phyloP scores from a whole-genome alignment of 2,888 invertebrate species.

The Muschampia staudingeri region DNA sequence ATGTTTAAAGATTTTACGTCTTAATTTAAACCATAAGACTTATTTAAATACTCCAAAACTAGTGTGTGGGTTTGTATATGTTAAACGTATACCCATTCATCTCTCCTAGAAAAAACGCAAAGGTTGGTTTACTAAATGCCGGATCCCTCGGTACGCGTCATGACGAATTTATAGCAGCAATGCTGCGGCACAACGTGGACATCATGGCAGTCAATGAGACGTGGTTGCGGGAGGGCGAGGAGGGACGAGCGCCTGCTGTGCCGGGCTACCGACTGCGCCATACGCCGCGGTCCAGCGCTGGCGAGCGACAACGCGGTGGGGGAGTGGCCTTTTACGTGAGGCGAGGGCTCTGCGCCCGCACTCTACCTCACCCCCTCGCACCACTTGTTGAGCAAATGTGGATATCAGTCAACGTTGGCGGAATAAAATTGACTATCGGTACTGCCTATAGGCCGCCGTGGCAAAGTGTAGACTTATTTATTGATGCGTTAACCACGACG shows the following conservation, averaged over 20 bases:
- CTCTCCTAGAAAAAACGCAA: neutral
- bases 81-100: neutral
- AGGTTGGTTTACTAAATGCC: conserved; percentile 17
- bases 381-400: conserved; percentile 22
- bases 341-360: neutral
- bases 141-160: conserved; percentile 26
- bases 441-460: conserved; percentile 30
- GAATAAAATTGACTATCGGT: conserved; percentile 14
- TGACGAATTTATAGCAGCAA: conserved; percentile 20
- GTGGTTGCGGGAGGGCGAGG: conserved; percentile 23
- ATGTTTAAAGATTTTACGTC: too few species aligned
- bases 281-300: neutral
- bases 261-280: conserved; percentile 24
- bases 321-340: conserved; percentile 3
- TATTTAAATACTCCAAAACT: neutral
- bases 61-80: neutral
- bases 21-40: neutral
- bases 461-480: conserved; percentile 10
- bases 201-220: conserved; percentile 19
- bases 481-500: conserved; percentile 11
- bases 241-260: conserved; percentile 18
- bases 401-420: neutral
- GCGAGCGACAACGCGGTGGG: neutral
- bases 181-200: neutral
- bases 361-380: conserved; percentile 3